phyloP scores from a whole-genome alignment of 2,888 invertebrate genomes.

The Eupithecia exiguata region DNA sequence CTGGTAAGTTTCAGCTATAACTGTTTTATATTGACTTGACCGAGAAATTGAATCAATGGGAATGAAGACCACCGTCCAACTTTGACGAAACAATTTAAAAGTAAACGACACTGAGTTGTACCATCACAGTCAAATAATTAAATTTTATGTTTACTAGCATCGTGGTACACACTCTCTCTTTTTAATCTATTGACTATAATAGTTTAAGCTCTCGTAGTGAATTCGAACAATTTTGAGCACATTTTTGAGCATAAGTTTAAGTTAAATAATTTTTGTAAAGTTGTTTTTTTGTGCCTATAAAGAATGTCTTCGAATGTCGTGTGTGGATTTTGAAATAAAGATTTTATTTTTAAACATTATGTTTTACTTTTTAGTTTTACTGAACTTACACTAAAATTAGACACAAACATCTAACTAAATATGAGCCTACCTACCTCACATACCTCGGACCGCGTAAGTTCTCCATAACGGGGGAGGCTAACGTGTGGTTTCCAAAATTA shows the following conservation, averaged over 20 bases:
- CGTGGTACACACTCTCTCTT: neutral
- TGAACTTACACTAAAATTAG: neutral
- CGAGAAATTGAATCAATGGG: neutral
- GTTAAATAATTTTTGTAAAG: constrained; percentile 50
- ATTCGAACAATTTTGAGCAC: constrained; percentile 65
- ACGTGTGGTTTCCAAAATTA: too few species aligned
- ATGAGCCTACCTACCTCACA: too few species aligned
- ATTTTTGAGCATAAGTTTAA: constrained; percentile 65
- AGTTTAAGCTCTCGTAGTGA: constrained; percentile 24
- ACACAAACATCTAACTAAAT: neutral
- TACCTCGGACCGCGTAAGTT: too few species aligned
- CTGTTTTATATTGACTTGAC: neutral
- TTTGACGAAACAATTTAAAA: constrained; percentile 31
- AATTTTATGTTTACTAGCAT: constrained; percentile 15
- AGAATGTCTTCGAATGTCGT: constrained; percentile 70
- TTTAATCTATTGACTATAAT: neutral
- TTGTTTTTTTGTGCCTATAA: constrained; percentile 68
- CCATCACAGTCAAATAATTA: constrained; percentile 24
- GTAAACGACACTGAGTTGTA: constrained; percentile 29
- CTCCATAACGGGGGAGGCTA: too few species aligned
- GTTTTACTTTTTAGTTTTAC: neutral
- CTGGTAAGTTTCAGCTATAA: neutral
- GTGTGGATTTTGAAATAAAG: constrained; percentile 80
- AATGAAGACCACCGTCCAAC: too few species aligned
- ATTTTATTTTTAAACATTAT: constrained; percentile 72